These are phyloP conservation scores for Piezodorus guildinii DNA, from an alignment of 1,140 invertebrate genomes.

Conservation along the genomic window DNA sequence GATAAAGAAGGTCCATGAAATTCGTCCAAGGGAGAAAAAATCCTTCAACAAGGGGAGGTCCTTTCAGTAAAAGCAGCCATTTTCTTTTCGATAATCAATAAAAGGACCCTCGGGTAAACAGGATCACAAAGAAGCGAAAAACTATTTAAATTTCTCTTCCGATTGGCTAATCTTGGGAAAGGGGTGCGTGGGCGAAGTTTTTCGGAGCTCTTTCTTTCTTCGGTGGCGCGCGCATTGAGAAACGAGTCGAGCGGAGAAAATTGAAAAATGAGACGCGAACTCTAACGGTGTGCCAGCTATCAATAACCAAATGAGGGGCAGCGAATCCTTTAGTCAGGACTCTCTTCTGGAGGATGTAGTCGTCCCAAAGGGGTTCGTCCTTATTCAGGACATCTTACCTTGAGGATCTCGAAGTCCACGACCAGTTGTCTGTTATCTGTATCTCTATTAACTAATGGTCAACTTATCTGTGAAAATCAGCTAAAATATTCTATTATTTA, in stretches of 20 bases:
- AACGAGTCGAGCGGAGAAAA: background rate
- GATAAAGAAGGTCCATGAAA: too few species aligned
- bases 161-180: background rate
- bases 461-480: too few species aligned
- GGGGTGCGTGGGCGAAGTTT: background rate
- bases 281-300: background rate
- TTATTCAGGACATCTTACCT: background rate
- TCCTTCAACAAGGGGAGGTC: too few species aligned
- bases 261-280: slow-evolving; percentile 1
- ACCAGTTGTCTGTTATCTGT: too few species aligned
- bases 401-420: too few species aligned
- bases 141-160: background rate
- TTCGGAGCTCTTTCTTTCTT: background rate
- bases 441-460: too few species aligned
- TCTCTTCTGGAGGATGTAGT: background rate
- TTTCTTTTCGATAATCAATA: too few species aligned
- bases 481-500: too few species aligned
- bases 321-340: slow-evolving; percentile 3
- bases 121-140: background rate
- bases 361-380: background rate
- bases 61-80: too few species aligned
- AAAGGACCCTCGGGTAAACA: too few species aligned
- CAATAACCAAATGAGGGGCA: slow-evolving; percentile 6
- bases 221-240: background rate
- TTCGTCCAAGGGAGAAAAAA: too few species aligned